Evolutionary conservation across 2,797 vertebrate genomes (phyloP).

Genomic region (Cetoscarus ocellatus): DNA sequence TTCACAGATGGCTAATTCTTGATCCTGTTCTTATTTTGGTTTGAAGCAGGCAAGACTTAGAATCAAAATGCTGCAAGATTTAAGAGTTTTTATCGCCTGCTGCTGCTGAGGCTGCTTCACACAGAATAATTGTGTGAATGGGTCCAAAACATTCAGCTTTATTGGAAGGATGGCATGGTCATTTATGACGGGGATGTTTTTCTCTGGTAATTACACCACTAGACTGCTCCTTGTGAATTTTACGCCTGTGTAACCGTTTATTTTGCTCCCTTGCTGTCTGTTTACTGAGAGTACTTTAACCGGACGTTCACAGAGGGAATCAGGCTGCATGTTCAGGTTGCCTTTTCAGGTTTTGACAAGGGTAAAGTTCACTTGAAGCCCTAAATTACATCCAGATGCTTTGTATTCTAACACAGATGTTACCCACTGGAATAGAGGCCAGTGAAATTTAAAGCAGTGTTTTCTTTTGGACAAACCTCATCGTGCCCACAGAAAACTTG

Average conservation of each 20-base stretch:
- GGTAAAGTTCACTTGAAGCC: constrained; percentile 60
- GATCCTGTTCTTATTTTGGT: constrained; percentile 32
- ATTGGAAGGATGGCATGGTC: constrained; percentile 26
- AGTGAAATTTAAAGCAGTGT: constrained; percentile 67
- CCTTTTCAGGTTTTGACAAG: constrained; percentile 49
- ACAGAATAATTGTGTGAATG: constrained; percentile 27
- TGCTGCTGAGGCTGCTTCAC: constrained; percentile 17
- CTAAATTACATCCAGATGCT: constrained; percentile 67
- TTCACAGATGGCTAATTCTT: constrained; percentile 27
- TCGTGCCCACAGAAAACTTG: constrained; percentile 57
- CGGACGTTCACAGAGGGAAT: constrained; percentile 10
- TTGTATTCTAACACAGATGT: constrained; percentile 64
- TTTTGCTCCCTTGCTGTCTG: constrained; percentile 22
- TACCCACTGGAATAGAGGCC: constrained; percentile 37
- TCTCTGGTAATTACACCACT: constrained; percentile 41
- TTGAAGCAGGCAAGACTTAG: neutral
- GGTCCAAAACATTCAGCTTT: constrained; percentile 42
- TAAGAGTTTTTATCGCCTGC: constrained; percentile 27
- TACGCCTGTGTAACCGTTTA: constrained; percentile 52
- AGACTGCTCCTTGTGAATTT: constrained; percentile 38
- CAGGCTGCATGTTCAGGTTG: constrained; percentile 36
- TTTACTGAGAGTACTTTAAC: constrained; percentile 3
- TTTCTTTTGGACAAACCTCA: constrained; percentile 67
- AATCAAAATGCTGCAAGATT: constrained; percentile 35
- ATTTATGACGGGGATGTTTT: constrained; percentile 40